Conservation (phyloP, 2,797 vertebrate species). For the Acrocephalus scirpaceus region DNA sequence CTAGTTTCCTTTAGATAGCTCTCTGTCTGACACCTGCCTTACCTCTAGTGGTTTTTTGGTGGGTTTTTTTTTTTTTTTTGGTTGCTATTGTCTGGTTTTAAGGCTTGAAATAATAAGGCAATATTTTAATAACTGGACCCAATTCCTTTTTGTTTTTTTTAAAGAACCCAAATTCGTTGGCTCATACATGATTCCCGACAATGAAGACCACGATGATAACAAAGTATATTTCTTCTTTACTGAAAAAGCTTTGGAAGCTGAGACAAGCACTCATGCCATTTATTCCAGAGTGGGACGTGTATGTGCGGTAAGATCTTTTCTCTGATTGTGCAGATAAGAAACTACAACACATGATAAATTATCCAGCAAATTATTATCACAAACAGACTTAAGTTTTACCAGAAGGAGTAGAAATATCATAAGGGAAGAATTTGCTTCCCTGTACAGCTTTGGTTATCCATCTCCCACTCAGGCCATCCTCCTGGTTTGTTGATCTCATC, state of each 20-base stretch:
- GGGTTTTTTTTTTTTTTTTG: neutral
- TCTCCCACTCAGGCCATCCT: neutral
- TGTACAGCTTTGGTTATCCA: accelerated
- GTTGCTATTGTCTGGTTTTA: neutral
- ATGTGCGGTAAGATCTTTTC: slow-evolving; percentile 84
- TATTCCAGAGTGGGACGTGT: slow-evolving; percentile 88
- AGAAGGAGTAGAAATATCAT: neutral
- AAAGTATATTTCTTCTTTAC: slow-evolving; percentile 99
- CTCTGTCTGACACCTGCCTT: neutral
- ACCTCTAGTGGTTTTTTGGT: neutral
- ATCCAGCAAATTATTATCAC: neutral
- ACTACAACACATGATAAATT: neutral
- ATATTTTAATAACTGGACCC: neutral
- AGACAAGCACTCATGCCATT: slow-evolving; percentile 83
- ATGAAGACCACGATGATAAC: slow-evolving; percentile 92
- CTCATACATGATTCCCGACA: slow-evolving; percentile 91
- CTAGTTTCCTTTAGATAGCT: neutral
- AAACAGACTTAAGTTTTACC: neutral
- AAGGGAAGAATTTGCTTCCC: neutral
- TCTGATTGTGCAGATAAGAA: neutral
- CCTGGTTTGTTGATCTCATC: neutral
- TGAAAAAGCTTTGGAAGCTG: slow-evolving; percentile 86
- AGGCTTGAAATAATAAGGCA: neutral
- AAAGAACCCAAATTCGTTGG: slow-evolving; percentile 93
- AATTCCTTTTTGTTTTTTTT: neutral